These are phyloP conservation scores for Leptodirus hochenwartii DNA, from an alignment of 2,888 invertebrate species.

Conservation along the genomic window DNA sequence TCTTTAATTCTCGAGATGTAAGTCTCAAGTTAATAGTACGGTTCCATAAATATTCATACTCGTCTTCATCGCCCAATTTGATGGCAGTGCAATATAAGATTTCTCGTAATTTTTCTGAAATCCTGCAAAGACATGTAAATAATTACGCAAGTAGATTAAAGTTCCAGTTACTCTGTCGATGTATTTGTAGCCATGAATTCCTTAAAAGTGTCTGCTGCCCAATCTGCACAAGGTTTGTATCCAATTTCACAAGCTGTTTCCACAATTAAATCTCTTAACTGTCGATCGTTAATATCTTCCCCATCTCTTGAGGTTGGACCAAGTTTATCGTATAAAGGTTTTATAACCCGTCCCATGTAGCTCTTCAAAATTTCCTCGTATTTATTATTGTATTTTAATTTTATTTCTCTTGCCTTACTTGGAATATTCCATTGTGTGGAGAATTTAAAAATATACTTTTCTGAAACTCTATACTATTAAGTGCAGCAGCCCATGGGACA, in stretches of 20 bases:
- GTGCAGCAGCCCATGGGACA: slow-evolving; percentile 45
- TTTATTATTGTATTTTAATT: not conserved
- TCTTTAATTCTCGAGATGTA: slow-evolving; percentile 32
- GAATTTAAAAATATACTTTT: slow-evolving; percentile 30
- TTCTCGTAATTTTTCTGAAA: slow-evolving; percentile 43
- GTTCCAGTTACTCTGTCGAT: slow-evolving; percentile 22
- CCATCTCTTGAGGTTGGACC: slow-evolving; percentile 31
- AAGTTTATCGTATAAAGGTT: slow-evolving; percentile 25
- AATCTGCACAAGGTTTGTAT: slow-evolving; percentile 32
- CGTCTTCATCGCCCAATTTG: slow-evolving; percentile 39
- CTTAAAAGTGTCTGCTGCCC: slow-evolving; percentile 30
- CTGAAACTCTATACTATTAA: slow-evolving; percentile 36
- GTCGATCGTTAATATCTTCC: slow-evolving; percentile 36
- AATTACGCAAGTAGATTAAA: slow-evolving; percentile 1
- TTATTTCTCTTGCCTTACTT: slow-evolving; percentile 12
- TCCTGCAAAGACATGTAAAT: slow-evolving; percentile 27
- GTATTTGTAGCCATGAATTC: slow-evolving; percentile 21
- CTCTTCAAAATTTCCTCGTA: not conserved
- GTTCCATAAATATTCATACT: slow-evolving; percentile 54
- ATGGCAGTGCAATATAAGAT: slow-evolving; percentile 44
- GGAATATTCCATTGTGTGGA: slow-evolving; percentile 30
- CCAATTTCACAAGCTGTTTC: slow-evolving; percentile 39
- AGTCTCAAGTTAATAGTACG: slow-evolving; percentile 35
- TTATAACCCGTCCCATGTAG: not conserved
- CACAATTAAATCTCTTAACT: slow-evolving; percentile 36